phyloP scores from a whole-genome alignment of 2,797 vertebrate species.

The Danio aesculapii region DNA sequence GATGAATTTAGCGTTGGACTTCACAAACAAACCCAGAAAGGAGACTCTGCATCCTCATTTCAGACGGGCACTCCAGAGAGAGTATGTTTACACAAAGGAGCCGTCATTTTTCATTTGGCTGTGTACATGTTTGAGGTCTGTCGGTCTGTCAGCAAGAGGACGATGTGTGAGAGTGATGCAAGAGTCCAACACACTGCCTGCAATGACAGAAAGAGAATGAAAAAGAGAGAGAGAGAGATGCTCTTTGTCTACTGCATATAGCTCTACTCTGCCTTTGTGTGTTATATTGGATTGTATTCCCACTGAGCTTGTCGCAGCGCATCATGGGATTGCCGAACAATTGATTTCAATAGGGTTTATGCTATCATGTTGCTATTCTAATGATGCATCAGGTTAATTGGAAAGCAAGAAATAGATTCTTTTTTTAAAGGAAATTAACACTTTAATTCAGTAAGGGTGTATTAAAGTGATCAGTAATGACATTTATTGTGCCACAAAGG shows the following conservation, averaged over 20 bases:
- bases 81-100: not conserved
- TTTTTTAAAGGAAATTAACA: not conserved
- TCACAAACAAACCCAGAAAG: not conserved
- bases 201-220: conserved; percentile 2
- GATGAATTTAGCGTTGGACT: not conserved
- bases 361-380: not conserved
- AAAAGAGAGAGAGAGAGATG: not conserved
- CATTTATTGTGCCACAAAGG: not conserved
- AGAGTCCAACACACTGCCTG: conserved; percentile 11
- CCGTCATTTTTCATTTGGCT: conserved; percentile 28
- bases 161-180: conserved; percentile 9
- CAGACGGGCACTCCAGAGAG: not conserved
- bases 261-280: not conserved
- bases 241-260: not conserved
- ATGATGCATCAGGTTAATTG: not conserved
- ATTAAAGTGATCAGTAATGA: not conserved
- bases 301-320: not conserved
- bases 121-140: conserved; percentile 29
- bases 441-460: not conserved
- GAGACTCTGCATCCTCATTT: not conserved
- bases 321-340: not conserved
- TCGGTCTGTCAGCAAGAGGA: not conserved
- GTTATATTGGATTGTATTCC: not conserved
- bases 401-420: not conserved
- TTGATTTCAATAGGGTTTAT: not conserved